These are phyloP conservation scores for Oriolus oriolus DNA, from an alignment of 2,113 vertebrate species.

Conservation along the genomic window DNA sequence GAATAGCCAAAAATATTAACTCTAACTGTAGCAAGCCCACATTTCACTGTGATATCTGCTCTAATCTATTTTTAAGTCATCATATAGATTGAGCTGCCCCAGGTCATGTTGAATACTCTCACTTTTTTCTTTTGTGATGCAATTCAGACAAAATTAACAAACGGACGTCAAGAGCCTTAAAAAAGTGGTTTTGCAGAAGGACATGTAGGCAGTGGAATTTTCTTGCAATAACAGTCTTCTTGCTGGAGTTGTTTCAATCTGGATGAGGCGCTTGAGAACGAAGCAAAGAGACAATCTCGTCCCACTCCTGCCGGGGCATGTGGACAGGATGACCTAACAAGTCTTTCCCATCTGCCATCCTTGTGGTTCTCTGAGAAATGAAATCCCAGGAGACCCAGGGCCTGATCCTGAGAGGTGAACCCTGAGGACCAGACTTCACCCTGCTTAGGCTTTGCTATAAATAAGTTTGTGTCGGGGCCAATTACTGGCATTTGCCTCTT, in stretches of 20 bases:
- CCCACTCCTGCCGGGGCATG: slow-evolving; percentile 20
- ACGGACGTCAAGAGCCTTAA: background rate
- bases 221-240: background rate
- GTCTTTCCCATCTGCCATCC: slow-evolving; percentile 62
- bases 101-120: background rate
- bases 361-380: slow-evolving; percentile 56
- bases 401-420: slow-evolving; percentile 67
- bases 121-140: background rate
- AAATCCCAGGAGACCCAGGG: slow-evolving; percentile 40
- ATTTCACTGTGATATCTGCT: background rate
- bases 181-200: background rate
- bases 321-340: slow-evolving; percentile 49
- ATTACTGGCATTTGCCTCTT: slow-evolving; percentile 51
- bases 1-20: background rate
- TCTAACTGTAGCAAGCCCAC: background rate
- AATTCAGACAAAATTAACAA: background rate
- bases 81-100: background rate
- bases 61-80: background rate
- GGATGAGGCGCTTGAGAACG: slow-evolving; percentile 27
- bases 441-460: slow-evolving; percentile 53
- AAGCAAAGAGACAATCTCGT: background rate
- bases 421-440: slow-evolving; percentile 24
- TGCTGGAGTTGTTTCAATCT: slow-evolving; percentile 24
- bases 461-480: slow-evolving; percentile 14
- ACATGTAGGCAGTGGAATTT: background rate